Base-by-base conservation (phyloP, 2,797 vertebrate species). In the Tenualosa ilisha region DNA sequence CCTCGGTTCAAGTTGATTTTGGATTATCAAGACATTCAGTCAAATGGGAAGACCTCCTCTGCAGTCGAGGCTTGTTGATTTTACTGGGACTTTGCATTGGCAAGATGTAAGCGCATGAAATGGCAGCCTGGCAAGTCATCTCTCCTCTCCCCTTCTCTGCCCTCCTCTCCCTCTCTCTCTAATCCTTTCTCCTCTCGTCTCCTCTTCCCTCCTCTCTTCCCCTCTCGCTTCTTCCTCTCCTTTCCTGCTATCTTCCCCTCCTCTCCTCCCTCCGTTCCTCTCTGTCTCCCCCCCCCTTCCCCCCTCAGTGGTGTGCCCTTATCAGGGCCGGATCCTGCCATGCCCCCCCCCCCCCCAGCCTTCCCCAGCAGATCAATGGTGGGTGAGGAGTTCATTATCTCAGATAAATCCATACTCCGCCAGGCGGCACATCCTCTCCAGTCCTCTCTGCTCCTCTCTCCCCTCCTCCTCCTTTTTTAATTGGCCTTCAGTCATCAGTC, bases 381-480 rank as follows among this genome's bases (percentile, higher is more conserved):
- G 88, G 93, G 92, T 94, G 90, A 95, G 94, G 91, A 95, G 94
- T 95, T 95, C 94, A 96, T 96, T 94, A 96, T 93, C 92, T 91
- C 87, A 92, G 91, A 94, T 92, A 92, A 94, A 95, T 95, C 94
- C 91, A 93, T 94, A 91, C 86, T 89, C 91, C 82, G 87, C 88
- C 89, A 87, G 89, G 86, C 89, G 20, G 83, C 84, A 90, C 87
- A 82, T 93, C 92, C 91, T 90, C 68, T 75, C 68, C 89, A 92
- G 86, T 68, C 82, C 89, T 59, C 63, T 59, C 56, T 13, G 90
- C 88, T 91, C 90, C 91, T 90, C 75, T 83, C 68, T 85, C 93
- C 94, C 91, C 87, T 89, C 83, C 85, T 61, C 92, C 92, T 91
- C 89, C 90, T 65, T 65, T 92, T 93, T 93, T 93, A 94, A 93